phyloP scores from a whole-genome alignment of 2,113 vertebrate species.

The Syngnathus typhle region DNA sequence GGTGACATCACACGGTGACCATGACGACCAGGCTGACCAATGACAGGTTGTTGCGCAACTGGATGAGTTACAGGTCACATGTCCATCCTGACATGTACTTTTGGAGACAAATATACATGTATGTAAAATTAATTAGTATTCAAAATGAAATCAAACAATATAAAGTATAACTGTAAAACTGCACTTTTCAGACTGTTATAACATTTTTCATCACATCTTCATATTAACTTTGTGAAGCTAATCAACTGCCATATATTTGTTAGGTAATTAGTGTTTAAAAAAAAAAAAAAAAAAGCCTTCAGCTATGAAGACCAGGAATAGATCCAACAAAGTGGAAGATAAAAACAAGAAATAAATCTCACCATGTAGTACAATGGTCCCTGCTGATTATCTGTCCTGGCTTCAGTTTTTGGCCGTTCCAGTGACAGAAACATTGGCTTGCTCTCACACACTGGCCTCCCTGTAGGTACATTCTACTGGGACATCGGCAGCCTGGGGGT shows the following conservation, averaged over 20 bases:
- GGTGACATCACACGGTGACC: constrained; percentile 76
- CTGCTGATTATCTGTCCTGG: constrained; percentile 64
- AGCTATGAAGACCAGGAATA: background rate
- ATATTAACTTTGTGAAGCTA: background rate
- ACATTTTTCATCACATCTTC: background rate
- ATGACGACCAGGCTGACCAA: constrained; percentile 85
- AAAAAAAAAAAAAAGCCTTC: constrained; percentile 1
- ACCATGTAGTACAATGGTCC: constrained; percentile 78
- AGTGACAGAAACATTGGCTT: constrained; percentile 75
- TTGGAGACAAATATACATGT: background rate
- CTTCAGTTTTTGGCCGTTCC: constrained; percentile 45
- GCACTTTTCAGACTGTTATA: no score
- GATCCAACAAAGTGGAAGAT: background rate
- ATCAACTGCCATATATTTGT: background rate
- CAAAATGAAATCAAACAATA: background rate
- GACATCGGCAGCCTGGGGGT: constrained; percentile 78
- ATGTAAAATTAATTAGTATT: background rate
- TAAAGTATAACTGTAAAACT: background rate
- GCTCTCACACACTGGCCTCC: constrained; percentile 70
- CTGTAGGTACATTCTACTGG: constrained; percentile 69
- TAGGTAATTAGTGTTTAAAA: constrained; percentile 1
- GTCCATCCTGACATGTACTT: constrained; percentile 74
- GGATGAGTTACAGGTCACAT: constrained; percentile 68
- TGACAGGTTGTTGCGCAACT: constrained; percentile 71
- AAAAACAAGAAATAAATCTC: constrained; percentile 6